Percentiles rank a stretch among this genome's conserved stretches.
phyloP scores from a whole-genome alignment of 2,113 vertebrate species.

The Carassius carassius region DNA sequence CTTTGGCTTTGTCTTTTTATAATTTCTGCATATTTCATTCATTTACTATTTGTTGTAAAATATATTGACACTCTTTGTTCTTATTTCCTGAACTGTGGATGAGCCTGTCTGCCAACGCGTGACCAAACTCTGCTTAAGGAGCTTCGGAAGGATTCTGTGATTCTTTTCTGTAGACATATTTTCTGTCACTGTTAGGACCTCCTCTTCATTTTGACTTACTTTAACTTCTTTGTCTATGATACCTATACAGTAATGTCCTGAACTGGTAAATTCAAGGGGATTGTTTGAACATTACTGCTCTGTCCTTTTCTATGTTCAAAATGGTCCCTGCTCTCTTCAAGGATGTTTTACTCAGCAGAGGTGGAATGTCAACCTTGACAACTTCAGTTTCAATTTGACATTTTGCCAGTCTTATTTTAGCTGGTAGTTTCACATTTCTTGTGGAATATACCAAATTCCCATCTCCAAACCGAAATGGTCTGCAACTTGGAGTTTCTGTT shows the following conservation, averaged over 20 bases:
- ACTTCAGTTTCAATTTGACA: slow-evolving; percentile 46
- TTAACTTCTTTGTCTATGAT: not conserved
- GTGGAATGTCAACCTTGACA: slow-evolving; percentile 6
- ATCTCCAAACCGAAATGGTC: slow-evolving; percentile 43
- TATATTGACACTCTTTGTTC: not conserved
- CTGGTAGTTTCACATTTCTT: slow-evolving; percentile 39
- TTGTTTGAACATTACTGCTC: slow-evolving; percentile 1
- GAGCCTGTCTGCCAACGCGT: slow-evolving; percentile 25
- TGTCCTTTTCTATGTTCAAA: slow-evolving; percentile 28
- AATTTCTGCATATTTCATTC: not conserved
- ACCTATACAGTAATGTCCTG: not conserved
- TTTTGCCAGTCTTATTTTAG: slow-evolving; percentile 29
- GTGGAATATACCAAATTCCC: slow-evolving; percentile 28
- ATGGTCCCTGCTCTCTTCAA: slow-evolving; percentile 30
- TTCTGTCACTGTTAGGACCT: slow-evolving; percentile 28
- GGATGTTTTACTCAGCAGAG: slow-evolving; percentile 35
- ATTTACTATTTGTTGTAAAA: not conserved
- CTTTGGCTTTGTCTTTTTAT: too few species aligned
- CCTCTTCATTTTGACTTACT: not conserved
- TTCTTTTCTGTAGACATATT: not conserved
- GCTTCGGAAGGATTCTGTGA: slow-evolving; percentile 14
- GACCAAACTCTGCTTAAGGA: slow-evolving; percentile 23
- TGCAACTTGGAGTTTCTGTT: slow-evolving; percentile 34
- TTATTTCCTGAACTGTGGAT: slow-evolving; percentile 4
- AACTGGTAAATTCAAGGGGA: not conserved